Evolutionary conservation across 2,888 invertebrate genomes (phyloP), one percentile per base, ranked within the genome.

Genomic region (Hydriomena furcata): DNA sequence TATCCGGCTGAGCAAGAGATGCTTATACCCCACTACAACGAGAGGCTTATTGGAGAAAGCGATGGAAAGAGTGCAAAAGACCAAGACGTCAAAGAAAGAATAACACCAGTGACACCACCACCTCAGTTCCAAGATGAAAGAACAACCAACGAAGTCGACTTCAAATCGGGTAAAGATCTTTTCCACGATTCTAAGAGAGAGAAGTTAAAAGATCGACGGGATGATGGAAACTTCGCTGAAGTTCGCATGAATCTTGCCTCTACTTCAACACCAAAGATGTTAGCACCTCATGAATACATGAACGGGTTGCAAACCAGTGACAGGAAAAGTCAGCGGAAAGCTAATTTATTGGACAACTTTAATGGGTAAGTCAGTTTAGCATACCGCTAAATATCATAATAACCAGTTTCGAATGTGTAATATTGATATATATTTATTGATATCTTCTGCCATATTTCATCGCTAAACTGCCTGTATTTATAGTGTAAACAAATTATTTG

Each of bases 211-310:
- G 78, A 43, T 34, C 7, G 32, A 27, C 17, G 48, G 8, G 48
- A 79, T 11, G 73, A 81, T 7, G 76, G 81, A 38, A 78, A 85
- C 57, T 90, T 90, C 40, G 69, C 68, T 32, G 90, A 91, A 47
- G 73, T 84, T 30, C 89, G 90, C 49, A 66, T 91, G 54, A 84
- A 89, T 59, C 60, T 88, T 56, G 89, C 83, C 27, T 91, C 89
- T 60, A 89, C 85, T 1, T 91, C 91, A 0, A 91, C 91, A 27
- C 91, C 91, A 37, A 91, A 89, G 73, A 89, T 90, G 83, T 65
- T 90, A 42, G 78, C 84, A 36, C 87, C 91, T 20, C 75, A 83
- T 44, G 87, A 90, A 49, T 85, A 79, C 52, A 74, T 86, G 73
- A 81, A 79, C 43, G 71, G 72, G 11, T 58, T 44, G 2, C 44